Conservation (phyloP, 1,140 invertebrate species). For the Lasaia peninsularis region DNA sequence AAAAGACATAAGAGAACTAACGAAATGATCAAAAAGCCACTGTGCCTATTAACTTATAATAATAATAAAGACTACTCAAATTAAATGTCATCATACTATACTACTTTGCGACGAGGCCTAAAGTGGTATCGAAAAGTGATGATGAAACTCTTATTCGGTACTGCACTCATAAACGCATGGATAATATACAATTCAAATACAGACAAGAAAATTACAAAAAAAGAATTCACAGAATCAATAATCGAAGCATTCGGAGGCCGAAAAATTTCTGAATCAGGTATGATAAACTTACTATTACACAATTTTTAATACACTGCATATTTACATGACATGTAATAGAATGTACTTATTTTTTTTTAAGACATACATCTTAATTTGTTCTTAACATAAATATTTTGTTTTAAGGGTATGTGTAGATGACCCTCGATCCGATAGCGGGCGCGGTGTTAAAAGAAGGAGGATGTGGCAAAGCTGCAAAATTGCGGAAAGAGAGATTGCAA, state of each 20-base stretch:
- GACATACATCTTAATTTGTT: too few species aligned
- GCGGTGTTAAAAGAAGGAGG: too few species aligned
- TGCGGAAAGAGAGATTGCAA: too few species aligned
- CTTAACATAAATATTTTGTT: too few species aligned
- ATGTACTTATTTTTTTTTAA: too few species aligned
- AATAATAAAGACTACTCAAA: conserved; percentile 18
- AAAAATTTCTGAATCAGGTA: too few species aligned
- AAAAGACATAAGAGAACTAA: conserved; percentile 15
- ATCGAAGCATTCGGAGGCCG: conserved; percentile 24
- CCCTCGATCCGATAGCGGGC: too few species aligned
- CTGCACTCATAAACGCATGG: conserved; percentile 19
- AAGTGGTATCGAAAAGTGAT: conserved; percentile 16
- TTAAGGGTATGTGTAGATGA: too few species aligned
- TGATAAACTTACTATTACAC: too few species aligned
- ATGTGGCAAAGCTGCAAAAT: too few species aligned
- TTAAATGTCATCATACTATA: conserved; percentile 19
- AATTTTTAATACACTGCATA: too few species aligned
- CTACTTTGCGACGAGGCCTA: conserved; percentile 12
- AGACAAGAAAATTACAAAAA: conserved; percentile 11
- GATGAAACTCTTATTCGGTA: conserved; percentile 14
- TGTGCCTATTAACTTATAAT: conserved; percentile 15
- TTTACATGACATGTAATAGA: too few species aligned
- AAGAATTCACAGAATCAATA: conserved; percentile 14
- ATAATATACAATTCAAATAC: conserved; percentile 19
- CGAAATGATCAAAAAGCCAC: conserved; percentile 15